Conservation (phyloP, 2,888 invertebrate species). For the Lepas anatifera region DNA sequence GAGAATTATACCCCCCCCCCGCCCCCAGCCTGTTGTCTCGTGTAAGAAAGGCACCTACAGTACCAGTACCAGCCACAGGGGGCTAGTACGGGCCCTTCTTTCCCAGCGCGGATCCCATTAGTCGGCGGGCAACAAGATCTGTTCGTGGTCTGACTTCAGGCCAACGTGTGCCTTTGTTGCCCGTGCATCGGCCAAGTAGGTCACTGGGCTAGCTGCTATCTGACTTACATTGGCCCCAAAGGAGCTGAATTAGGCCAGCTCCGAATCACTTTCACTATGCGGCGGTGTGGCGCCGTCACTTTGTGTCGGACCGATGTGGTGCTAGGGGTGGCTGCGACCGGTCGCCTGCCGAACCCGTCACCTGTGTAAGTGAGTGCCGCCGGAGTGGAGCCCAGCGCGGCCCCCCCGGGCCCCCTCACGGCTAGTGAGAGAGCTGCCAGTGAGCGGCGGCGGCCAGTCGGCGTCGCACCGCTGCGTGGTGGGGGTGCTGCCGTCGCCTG, state of each 20-base stretch:
- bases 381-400: not conserved
- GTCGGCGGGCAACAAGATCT: not conserved
- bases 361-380: too few species aligned
- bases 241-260: conserved; percentile 13
- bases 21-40: too few species aligned
- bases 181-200: conserved; percentile 8
- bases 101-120: not conserved
- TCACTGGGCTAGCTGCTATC: conserved; percentile 14
- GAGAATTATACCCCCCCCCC: too few species aligned
- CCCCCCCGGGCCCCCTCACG: not conserved
- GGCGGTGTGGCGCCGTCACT: not conserved
- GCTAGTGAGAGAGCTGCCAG: not conserved
- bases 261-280: conserved; percentile 10
- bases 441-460: not conserved
- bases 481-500: not conserved
- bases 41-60: too few species aligned
- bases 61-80: too few species aligned
- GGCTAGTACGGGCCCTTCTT: conserved; percentile 3
- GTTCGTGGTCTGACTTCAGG: not conserved
- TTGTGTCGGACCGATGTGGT: not conserved
- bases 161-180: conserved; percentile 2
- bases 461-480: not conserved
- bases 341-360: too few species aligned
- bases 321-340: too few species aligned
- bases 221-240: conserved; percentile 7